phyloP scores from a whole-genome alignment of 2,888 invertebrate genomes.

The Cryptocephalus moraei region DNA sequence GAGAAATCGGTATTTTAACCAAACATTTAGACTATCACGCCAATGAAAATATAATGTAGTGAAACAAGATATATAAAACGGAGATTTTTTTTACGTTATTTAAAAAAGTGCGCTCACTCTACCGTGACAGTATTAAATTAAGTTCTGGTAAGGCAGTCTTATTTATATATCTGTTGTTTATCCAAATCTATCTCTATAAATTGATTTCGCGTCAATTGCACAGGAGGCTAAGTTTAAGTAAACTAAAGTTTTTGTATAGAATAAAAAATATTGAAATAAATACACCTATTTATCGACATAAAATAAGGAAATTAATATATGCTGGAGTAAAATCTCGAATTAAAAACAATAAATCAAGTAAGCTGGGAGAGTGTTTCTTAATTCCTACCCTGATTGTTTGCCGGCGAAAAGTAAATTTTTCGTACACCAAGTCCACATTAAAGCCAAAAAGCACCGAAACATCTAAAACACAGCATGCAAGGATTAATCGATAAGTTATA shows the following conservation, averaged over 20 bases:
- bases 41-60: not conserved
- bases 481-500: not conserved
- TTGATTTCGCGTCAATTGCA: conserved; percentile 1
- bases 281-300: too few species aligned
- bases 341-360: too few species aligned
- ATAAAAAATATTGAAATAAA: too few species aligned
- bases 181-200: conserved; percentile 1
- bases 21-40: too few species aligned
- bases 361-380: too few species aligned
- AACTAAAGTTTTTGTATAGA: too few species aligned
- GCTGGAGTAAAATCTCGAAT: too few species aligned
- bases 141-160: conserved; percentile 4
- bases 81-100: conserved; percentile 2
- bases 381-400: too few species aligned
- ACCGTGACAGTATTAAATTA: conserved; percentile 12
- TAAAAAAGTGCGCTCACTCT: conserved; percentile 9
- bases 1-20: too few species aligned
- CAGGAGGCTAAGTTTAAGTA: conserved; percentile 2
- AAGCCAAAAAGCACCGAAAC: conserved; percentile 1
- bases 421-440: conserved; percentile 3
- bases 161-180: not conserved
- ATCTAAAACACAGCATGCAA: not conserved
- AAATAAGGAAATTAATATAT: too few species aligned
- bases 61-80: not conserved
- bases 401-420: not conserved